Percentiles rank a stretch among this genome's conserved stretches.
phyloP scores from a whole-genome alignment of 2,113 vertebrate genomes.

The Amazona guildingii region DNA sequence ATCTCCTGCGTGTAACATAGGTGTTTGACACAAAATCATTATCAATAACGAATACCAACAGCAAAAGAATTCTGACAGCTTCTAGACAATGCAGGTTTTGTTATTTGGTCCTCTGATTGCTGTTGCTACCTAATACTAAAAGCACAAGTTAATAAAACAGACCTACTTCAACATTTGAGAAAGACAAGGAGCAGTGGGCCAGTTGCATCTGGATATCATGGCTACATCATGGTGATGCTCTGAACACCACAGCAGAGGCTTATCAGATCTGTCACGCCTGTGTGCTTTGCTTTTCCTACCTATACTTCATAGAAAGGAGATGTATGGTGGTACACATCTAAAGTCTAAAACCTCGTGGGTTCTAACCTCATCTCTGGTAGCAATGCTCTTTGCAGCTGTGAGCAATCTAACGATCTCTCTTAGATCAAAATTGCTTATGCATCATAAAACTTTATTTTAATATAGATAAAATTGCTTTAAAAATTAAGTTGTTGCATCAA shows the following conservation, averaged over 20 bases:
- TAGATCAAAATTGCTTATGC: background rate
- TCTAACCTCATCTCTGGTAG: background rate
- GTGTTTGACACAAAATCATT: background rate
- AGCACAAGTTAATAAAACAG: background rate
- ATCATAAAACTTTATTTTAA: background rate
- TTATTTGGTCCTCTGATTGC: background rate
- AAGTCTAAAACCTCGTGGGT: background rate
- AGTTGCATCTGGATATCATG: background rate
- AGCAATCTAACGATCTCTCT: background rate
- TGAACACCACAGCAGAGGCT: background rate
- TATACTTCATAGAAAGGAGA: background rate
- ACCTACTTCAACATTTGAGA: background rate
- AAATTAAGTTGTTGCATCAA: background rate
- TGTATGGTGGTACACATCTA: background rate
- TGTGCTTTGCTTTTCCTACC: background rate
- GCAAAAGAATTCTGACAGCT: background rate
- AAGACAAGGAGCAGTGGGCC: background rate
- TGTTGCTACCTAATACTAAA: background rate
- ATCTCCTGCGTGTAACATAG: background rate
- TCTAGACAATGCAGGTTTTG: background rate
- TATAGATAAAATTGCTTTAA: background rate
- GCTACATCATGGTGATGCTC: background rate
- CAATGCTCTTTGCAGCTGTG: background rate
- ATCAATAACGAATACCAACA: background rate
- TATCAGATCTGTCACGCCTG: background rate